Evolutionary conservation across 2,888 invertebrate species (phyloP), one percentile per base, ranked within the genome.

Genomic region (Kuschelorhynchus macadamiae): DNA sequence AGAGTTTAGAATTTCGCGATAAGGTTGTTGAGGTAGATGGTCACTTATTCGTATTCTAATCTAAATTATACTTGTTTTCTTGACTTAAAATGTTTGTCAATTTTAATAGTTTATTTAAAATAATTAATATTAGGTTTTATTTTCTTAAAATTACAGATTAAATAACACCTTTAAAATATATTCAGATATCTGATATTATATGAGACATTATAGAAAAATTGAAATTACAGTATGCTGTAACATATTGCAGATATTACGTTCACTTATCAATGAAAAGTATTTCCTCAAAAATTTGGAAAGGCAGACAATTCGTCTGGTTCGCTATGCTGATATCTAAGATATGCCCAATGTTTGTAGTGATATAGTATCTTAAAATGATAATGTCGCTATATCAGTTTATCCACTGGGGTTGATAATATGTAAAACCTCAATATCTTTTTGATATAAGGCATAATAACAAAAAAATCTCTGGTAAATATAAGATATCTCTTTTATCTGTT

Each of bases 311-410:
- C 18, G 47, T 47, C 47, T 47, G 47, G 21, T 18, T 11, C 21
- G 21, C 25, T 63, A 46, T 32, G 12, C 57, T 82, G 84, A 86
- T 86, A 87, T 84, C 87, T 84, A 82, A 77, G 74, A 77, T 77
- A 78, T 70, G 71, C 70, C 71, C 63, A 72, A 70, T 71, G 67
- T 74, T 71, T 70, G 67, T 72, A 67, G 36, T 65, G 76, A 78
- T 75, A 76, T 63, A 59, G 65, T 78, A 77, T 78, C 76, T 77
- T 73, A 41, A 69, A 75, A 72, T 74, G 75, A 77, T 74, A 71
- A 63, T 68, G 53, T 66, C 42, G 74, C 75, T 74, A 74, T 75
- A 76, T 77, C 76, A 76, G 75, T 72, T 74, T 74, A 75, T 75
- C 76, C 77, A 57, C 56, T 62, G 76, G 75, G 79, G 78, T 74